Percentiles rank a stretch among this genome's conserved stretches.
Conservation (phyloP, 2,797 vertebrate genomes). For the Labroides dimidiatus region DNA sequence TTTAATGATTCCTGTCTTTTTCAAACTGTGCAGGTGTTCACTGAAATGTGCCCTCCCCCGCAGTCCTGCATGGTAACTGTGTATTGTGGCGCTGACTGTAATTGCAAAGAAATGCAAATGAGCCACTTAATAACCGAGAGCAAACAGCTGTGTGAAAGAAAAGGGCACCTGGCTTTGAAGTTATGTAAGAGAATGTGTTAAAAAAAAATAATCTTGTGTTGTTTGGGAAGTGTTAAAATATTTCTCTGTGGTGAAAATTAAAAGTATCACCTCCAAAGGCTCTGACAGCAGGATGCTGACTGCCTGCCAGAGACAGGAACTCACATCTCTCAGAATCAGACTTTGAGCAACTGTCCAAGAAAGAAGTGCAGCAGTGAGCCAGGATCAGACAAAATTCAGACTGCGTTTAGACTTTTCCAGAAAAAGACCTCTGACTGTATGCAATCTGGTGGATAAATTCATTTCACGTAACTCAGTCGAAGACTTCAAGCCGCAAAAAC, state of each 20-base stretch:
- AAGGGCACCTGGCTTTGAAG: slow-evolving; percentile 11
- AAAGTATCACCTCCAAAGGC: slow-evolving; percentile 25
- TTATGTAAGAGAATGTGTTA: slow-evolving; percentile 60
- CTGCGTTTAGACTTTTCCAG: too few species aligned
- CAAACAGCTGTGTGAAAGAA: slow-evolving; percentile 47
- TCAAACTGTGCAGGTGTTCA: slow-evolving; percentile 37
- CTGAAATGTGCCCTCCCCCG: slow-evolving; percentile 34
- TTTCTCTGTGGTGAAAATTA: slow-evolving; percentile 36
- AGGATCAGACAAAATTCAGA: too few species aligned
- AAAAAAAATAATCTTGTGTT: slow-evolving; percentile 25
- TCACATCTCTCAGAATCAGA: neutral
- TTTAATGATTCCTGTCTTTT: slow-evolving; percentile 1
- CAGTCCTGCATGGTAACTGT: slow-evolving; percentile 22
- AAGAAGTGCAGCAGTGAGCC: neutral
- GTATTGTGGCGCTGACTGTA: slow-evolving; percentile 11
- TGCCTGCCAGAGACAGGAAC: slow-evolving; percentile 3
- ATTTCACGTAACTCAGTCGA: too few species aligned
- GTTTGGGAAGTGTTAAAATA: slow-evolving; percentile 24
- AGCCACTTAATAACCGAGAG: slow-evolving; percentile 25
- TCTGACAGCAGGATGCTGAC: slow-evolving; percentile 4
- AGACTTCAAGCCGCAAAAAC: too few species aligned
- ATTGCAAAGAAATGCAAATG: slow-evolving; percentile 46
- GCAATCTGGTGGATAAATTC: too few species aligned
- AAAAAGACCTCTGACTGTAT: too few species aligned
- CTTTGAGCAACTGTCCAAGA: too few species aligned